phyloP scores from a whole-genome alignment of 2,113 vertebrate species.

The Eurypyga helias region DNA sequence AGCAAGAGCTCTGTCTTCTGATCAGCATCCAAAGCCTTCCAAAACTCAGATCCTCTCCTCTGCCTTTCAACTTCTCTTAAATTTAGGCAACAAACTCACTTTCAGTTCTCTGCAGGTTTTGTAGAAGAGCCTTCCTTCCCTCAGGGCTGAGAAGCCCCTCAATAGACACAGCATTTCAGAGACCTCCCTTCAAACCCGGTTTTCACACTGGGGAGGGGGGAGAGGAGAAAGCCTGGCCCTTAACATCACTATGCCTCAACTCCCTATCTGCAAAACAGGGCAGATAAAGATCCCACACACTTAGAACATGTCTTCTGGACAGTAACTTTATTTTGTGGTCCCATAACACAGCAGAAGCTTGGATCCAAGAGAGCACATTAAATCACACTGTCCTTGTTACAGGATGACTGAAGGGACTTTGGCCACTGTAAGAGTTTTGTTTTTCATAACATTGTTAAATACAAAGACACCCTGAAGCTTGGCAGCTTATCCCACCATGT shows the following conservation, averaged over 20 bases:
- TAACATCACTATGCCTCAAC: not conserved
- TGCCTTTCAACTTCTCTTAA: not conserved
- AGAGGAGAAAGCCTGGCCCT: not conserved
- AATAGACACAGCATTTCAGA: not conserved
- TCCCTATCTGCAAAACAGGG: not conserved
- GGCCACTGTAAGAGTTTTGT: slow-evolving; percentile 17
- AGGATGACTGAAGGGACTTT: slow-evolving; percentile 13
- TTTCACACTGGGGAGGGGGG: not conserved
- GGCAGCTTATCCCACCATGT: slow-evolving; percentile 21
- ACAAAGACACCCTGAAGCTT: slow-evolving; percentile 57
- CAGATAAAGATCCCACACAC: not conserved
- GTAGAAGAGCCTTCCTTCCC: not conserved
- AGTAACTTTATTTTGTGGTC: slow-evolving; percentile 1
- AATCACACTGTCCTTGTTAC: slow-evolving; percentile 43
- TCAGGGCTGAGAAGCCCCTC: not conserved
- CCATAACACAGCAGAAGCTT: not conserved
- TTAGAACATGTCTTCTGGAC: not conserved
- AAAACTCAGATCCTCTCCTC: not conserved
- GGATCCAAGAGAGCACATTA: slow-evolving; percentile 23
- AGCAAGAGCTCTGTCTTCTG: not conserved
- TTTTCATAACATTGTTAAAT: slow-evolving; percentile 15
- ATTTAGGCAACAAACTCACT: not conserved
- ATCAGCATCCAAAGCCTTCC: not conserved
- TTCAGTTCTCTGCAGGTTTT: not conserved
- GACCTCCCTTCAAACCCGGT: not conserved